These are phyloP conservation scores for Limanda limanda DNA, from an alignment of 2,113 vertebrate species.

Conservation along the genomic window DNA sequence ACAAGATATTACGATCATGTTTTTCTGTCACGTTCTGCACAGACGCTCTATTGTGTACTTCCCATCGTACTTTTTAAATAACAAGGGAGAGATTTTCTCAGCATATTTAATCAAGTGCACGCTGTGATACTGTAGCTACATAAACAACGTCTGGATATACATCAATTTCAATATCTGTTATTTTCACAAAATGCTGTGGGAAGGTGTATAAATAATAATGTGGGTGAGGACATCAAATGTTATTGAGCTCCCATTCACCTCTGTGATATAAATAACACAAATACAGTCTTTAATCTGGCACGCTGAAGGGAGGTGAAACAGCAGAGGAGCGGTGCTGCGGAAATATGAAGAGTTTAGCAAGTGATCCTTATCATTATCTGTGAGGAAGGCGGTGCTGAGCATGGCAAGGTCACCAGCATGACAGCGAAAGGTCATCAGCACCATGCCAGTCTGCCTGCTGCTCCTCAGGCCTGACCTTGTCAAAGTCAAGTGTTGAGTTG, in stretches of 20 bases:
- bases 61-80: constrained; percentile 42
- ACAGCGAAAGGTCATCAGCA: constrained; percentile 63
- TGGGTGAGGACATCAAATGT: constrained; percentile 33
- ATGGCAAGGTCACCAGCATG: constrained; percentile 71
- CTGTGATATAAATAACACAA: constrained; percentile 23
- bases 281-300: constrained; percentile 19
- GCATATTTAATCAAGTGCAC: constrained; percentile 58
- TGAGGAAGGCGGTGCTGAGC: constrained; percentile 41
- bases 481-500: constrained; percentile 71
- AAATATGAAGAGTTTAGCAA: constrained; percentile 42
- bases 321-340: constrained; percentile 4
- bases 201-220: constrained; percentile 4
- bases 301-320: neutral
- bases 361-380: constrained; percentile 50
- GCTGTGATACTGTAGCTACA: constrained; percentile 28
- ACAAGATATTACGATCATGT: constrained; percentile 13
- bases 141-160: constrained; percentile 38
- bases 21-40: constrained; percentile 28
- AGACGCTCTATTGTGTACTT: too few relatives aligned
- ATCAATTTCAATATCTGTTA: constrained; percentile 50
- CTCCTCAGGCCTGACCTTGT: constrained; percentile 73
- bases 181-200: constrained; percentile 14
- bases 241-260: constrained; percentile 26
- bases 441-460: constrained; percentile 71
- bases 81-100: constrained; percentile 52